phyloP scores from a whole-genome alignment of 1,140 invertebrate genomes.

The Epicauta chinensis region DNA sequence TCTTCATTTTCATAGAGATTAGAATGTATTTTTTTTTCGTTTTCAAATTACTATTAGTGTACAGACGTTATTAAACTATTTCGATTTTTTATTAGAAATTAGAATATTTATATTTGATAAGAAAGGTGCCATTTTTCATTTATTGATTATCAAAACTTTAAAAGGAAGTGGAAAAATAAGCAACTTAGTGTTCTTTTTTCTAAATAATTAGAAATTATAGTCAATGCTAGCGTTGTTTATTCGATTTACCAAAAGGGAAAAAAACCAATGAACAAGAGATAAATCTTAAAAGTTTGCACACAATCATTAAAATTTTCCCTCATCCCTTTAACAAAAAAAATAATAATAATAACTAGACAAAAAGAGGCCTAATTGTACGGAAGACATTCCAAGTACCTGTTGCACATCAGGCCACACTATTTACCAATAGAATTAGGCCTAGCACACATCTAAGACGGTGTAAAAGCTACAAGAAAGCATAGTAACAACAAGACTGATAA shows the following conservation, averaged over 20 bases:
- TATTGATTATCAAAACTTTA: constrained; percentile 24
- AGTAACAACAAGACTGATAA: too few relatives aligned
- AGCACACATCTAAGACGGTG: too few relatives aligned
- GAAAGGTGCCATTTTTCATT: constrained; percentile 22
- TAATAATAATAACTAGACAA: constrained; percentile 24
- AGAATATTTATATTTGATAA: background rate
- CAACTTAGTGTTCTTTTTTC: too few relatives aligned
- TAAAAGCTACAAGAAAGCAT: too few relatives aligned
- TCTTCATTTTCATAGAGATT: background rate
- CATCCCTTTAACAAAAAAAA: too few relatives aligned
- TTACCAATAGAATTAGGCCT: background rate
- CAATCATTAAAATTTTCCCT: constrained; percentile 33
- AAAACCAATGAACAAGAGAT: too few relatives aligned
- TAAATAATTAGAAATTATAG: background rate
- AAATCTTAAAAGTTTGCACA: too few relatives aligned
- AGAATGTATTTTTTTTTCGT: constrained; percentile 1
- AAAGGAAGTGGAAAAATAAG: too few relatives aligned
- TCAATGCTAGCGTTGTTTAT: constrained; percentile 8
- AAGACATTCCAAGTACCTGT: constrained; percentile 10
- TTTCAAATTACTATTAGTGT: too few relatives aligned
- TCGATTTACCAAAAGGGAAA: too few relatives aligned
- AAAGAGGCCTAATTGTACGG: constrained; percentile 33
- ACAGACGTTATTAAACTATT: too few relatives aligned
- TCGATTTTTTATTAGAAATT: too few relatives aligned
- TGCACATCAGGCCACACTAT: background rate